A percentile compares a stretch with the other conserved stretches of the same genome.
phyloP scores from a whole-genome alignment of 2,888 invertebrate genomes.

The Tromatobia lineatoria region DNA sequence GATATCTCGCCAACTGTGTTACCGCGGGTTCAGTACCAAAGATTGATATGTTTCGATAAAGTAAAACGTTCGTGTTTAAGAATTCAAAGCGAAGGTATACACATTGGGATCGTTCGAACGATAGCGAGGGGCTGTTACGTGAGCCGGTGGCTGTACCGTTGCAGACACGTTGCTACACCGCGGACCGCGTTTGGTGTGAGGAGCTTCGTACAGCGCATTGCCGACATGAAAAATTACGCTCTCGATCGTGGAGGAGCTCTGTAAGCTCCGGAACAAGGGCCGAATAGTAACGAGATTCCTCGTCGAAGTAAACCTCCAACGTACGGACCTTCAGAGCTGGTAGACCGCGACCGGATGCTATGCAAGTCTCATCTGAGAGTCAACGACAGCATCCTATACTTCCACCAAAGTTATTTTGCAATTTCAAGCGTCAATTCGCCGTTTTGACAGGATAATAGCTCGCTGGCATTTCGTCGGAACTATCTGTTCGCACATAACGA shows the following conservation, averaged over 20 bases:
- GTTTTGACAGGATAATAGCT: conserved; percentile 60
- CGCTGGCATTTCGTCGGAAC: conserved; percentile 38
- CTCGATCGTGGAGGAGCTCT: conserved; percentile 61
- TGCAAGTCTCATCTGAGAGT: conserved; percentile 16
- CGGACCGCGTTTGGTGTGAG: conserved; percentile 6
- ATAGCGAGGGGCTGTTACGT: conserved; percentile 50
- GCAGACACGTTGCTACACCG: conserved; percentile 22
- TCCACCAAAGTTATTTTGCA: conserved; percentile 48
- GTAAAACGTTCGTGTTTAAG: conserved; percentile 37
- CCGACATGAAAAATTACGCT: conserved; percentile 67
- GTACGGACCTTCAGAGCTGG: neutral
- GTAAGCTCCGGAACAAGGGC: conserved; percentile 63
- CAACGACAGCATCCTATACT: conserved; percentile 13
- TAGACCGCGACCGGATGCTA: neutral
- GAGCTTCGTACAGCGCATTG: conserved; percentile 43
- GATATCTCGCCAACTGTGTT: conserved; percentile 11
- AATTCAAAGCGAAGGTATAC: conserved; percentile 47
- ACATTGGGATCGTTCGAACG: conserved; percentile 39
- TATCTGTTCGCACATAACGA: neutral
- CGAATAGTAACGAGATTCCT: conserved; percentile 64
- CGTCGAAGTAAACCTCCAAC: conserved; percentile 1
- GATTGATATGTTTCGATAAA: conserved; percentile 40
- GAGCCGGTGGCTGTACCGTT: conserved; percentile 13
- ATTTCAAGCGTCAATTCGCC: conserved; percentile 62
- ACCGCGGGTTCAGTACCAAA: neutral